Evolutionary conservation across 1,140 invertebrate species (phyloP), one percentile per base, ranked within the genome.

Genomic region (Hycleus cichorii): DNA sequence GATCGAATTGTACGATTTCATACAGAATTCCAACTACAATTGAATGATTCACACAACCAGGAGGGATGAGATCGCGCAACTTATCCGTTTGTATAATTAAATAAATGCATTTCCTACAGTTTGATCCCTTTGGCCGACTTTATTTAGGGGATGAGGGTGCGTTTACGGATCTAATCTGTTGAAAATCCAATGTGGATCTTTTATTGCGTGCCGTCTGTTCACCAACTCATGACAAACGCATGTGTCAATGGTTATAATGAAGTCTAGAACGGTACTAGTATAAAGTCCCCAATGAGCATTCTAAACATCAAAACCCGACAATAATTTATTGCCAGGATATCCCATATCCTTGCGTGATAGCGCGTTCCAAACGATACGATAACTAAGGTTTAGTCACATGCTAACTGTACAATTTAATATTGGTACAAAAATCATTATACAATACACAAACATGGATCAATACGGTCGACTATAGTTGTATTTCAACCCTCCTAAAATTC

Each of bases 251-350:
- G 40, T 32, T 58, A 62, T 58, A 62, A 64, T 62, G 59, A 62
- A 64, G 64, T 62, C 59, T 58, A 53, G 58, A 64, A 62, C 57
- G 52, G 43, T 58, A 60, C 10, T 59, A 32, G 18, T 18, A 18
- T 18, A 18, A 18, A 57, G 56, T 57, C 54, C 60, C 57, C 50
- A 45, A 46, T 54, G 45, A 56, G 47, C 48, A 58, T 42, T n/a
- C 12, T 46, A 43, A 58, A 59, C 63, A 53, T n/a, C 56, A 54
- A 50, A 47, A 32, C 7, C 32, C 32, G 45, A 58, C 63, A 52
- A 63, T 64, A 65, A 67, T 67, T 64, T 67, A 67, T 67, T 63
- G 57, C 55, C 57, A 64, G 65, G 63, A 67, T 63, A 64, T 67
- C 59, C 60, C 60, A 59, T 67, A 64, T 67, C 60, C 63, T 67